These are phyloP conservation scores for Terebella lapidaria DNA, from an alignment of 2,888 invertebrate genomes.

Conservation along the genomic window DNA sequence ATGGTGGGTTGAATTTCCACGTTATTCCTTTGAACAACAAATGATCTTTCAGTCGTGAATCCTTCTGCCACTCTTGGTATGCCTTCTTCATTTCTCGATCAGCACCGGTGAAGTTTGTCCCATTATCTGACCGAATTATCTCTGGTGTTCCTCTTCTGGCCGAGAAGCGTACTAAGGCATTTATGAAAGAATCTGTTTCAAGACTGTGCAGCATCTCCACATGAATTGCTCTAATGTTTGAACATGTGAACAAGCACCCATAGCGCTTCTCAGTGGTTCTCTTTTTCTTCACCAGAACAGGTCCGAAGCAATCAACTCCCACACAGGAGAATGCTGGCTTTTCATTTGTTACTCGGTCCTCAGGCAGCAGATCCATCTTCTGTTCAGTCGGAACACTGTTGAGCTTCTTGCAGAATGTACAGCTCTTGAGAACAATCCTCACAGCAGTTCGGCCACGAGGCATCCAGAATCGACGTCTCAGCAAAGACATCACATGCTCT, in stretches of 20 bases:
- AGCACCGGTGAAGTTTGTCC: constrained; percentile 14
- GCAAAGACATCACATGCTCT: background rate
- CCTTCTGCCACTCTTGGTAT: constrained; percentile 4
- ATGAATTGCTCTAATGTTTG: background rate
- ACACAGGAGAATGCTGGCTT: constrained; percentile 10
- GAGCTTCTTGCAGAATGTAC: background rate
- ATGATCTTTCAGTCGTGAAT: no score
- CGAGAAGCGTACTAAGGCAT: constrained; percentile 7
- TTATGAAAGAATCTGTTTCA: constrained; percentile 8
- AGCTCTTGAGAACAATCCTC: background rate
- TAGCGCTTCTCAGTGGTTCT: background rate
- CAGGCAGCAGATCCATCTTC: background rate
- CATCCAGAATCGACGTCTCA: background rate
- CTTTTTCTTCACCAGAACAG: background rate
- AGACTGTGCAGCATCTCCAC: background rate
- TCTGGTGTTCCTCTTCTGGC: constrained; percentile 4
- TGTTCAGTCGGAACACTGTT: background rate
- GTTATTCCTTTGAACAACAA: no score
- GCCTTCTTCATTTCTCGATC: constrained; percentile 5
- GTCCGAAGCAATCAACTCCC: constrained; percentile 10
- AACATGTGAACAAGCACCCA: background rate
- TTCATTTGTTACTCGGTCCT: constrained; percentile 7
- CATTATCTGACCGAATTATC: constrained; percentile 10
- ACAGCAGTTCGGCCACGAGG: background rate
- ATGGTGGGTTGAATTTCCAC: background rate